phyloP scores from a whole-genome alignment of 2,888 invertebrate genomes.

The Clanis bilineata region DNA sequence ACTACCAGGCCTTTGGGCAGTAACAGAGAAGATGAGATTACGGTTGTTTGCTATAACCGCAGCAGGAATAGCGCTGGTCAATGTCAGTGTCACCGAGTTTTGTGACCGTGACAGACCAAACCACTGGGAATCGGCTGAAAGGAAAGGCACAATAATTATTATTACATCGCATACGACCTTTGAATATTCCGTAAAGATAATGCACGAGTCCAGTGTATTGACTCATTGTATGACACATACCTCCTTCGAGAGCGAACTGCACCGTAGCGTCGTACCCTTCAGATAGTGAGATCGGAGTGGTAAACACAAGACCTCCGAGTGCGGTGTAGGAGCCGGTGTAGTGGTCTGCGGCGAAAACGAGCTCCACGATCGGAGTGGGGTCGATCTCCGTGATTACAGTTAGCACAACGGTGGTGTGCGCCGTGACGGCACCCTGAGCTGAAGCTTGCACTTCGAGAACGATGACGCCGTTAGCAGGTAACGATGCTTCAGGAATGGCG shows the following conservation, averaged over 20 bases:
- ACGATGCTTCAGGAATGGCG: not conserved
- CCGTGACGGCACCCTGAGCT: not conserved
- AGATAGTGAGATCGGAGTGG: slow-evolving; percentile 22
- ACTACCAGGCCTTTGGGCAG: slow-evolving; percentile 32
- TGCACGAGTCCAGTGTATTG: not conserved
- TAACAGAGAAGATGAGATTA: slow-evolving; percentile 33
- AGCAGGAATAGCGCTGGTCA: not conserved
- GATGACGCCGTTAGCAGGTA: not conserved
- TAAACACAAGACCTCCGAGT: slow-evolving; percentile 21
- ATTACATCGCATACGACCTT: not conserved
- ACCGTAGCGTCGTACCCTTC: slow-evolving; percentile 22
- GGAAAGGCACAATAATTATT: not conserved
- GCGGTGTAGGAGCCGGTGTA: slow-evolving; percentile 28
- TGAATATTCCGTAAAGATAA: not conserved
- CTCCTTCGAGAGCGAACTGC: slow-evolving; percentile 25
- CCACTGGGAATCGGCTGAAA: not conserved
- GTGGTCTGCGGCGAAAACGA: slow-evolving; percentile 14
- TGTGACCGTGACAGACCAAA: not conserved
- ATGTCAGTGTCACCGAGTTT: not conserved
- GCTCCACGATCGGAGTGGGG: not conserved
- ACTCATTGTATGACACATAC: not conserved
- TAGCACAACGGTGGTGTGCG: not conserved
- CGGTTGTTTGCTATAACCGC: slow-evolving; percentile 18
- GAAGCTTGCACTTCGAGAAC: not conserved
- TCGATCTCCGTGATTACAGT: not conserved